Conservation (phyloP, 2,797 vertebrate genomes). For the Dendrocincla tyrannina region DNA sequence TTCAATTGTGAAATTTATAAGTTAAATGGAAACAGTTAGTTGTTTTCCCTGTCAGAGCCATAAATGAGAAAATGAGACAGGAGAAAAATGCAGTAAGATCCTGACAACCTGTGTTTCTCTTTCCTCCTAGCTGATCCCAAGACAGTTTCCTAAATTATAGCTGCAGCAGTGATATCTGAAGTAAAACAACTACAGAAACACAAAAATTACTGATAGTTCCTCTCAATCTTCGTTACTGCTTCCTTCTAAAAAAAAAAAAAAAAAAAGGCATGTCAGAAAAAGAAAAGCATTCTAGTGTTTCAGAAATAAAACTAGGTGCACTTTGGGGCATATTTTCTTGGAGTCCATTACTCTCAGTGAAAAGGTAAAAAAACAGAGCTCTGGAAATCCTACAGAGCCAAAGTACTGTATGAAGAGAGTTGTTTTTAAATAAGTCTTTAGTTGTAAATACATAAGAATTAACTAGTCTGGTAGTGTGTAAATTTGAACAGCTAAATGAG, state of each 20-base stretch:
- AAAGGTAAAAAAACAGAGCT: background rate
- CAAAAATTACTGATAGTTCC: background rate
- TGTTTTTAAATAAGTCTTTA: background rate
- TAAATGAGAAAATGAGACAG: background rate
- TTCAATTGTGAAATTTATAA: background rate
- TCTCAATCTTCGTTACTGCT: background rate
- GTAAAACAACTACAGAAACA: background rate
- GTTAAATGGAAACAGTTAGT: background rate
- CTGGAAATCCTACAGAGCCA: background rate
- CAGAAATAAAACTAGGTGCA: background rate
- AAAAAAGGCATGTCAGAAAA: background rate
- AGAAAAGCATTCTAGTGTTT: background rate
- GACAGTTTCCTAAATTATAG: slow-evolving; percentile 2
- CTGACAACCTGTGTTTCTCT: background rate
- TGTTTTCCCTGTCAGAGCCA: background rate
- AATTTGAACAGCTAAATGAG: background rate
- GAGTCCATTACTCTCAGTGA: background rate
- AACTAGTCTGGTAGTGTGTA: background rate
- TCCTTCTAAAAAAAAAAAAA: background rate
- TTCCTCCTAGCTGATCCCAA: background rate
- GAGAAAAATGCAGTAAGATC: background rate
- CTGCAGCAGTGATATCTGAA: slow-evolving; percentile 8
- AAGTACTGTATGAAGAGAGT: background rate
- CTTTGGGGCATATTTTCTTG: background rate
- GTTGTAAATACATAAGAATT: background rate